These are phyloP conservation scores for Hydriomena furcata DNA, from an alignment of 2,888 invertebrate species.

Conservation along the genomic window DNA sequence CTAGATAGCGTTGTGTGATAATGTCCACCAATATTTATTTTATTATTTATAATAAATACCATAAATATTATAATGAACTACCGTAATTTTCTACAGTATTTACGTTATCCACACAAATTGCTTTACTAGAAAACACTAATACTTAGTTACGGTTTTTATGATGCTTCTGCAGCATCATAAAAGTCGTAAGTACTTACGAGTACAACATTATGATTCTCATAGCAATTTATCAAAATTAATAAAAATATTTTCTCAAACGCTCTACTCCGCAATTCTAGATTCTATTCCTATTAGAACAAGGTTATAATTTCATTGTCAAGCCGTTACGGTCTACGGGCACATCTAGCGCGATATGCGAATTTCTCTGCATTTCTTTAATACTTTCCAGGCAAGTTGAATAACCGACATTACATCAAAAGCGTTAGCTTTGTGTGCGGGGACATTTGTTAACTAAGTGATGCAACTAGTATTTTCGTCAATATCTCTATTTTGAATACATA, in stretches of 20 bases:
- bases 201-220: neutral
- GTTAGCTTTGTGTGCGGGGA: constrained; percentile 35
- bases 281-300: constrained; percentile 27
- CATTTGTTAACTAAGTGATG: constrained; percentile 22
- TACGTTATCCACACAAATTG: too few species aligned
- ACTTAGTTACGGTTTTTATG: too few species aligned
- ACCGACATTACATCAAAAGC: constrained; percentile 61
- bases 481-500: neutral
- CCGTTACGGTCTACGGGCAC: constrained; percentile 54
- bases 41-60: too few species aligned
- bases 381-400: constrained; percentile 77
- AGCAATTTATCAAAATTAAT: neutral
- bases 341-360: constrained; percentile 66
- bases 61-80: too few species aligned
- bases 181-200: too few species aligned
- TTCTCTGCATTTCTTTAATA: constrained; percentile 74
- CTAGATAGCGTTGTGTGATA: too few species aligned
- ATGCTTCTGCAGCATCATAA: too few species aligned
- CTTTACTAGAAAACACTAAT: too few species aligned
- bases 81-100: too few species aligned
- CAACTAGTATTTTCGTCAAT: constrained; percentile 12
- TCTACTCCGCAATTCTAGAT: constrained; percentile 13
- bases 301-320: constrained; percentile 28
- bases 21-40: too few species aligned
- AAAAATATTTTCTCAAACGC: constrained; percentile 18